Percentiles rank a stretch among this genome's conserved stretches.
These are phyloP conservation scores for Tenrec ecaudatus DNA, from an alignment of 2,113 vertebrate species.

Conservation along the genomic window DNA sequence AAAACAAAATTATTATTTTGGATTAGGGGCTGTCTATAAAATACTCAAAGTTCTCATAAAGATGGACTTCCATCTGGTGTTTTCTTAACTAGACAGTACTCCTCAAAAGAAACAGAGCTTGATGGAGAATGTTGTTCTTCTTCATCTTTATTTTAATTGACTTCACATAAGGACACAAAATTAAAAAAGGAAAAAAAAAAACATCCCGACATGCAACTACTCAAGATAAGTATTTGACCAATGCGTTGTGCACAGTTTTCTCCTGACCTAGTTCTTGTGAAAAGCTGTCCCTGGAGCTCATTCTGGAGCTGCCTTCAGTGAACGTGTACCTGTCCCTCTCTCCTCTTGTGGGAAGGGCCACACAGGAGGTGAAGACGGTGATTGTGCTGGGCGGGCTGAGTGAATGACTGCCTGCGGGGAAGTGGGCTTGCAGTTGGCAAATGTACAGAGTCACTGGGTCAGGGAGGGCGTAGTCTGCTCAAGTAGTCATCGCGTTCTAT, in stretches of 20 bases:
- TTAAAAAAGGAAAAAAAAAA: neutral
- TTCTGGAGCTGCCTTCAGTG: neutral
- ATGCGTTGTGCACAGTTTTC: neutral
- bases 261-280: constrained; percentile 15
- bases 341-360: neutral
- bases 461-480: neutral
- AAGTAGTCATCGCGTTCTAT: neutral
- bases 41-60: constrained; percentile 73
- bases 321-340: neutral
- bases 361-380: neutral
- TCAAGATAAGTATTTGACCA: constrained; percentile 52
- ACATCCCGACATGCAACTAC: neutral
- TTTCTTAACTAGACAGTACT: constrained; percentile 71
- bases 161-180: neutral
- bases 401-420: neutral
- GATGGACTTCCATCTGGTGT: constrained; percentile 66
- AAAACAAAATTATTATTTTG: constrained; percentile 62
- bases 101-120: constrained; percentile 69
- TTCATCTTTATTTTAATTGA: constrained; percentile 48
- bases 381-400: neutral
- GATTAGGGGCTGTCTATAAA: constrained; percentile 74
- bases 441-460: neutral
- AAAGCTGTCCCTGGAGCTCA: neutral
- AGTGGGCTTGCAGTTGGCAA: neutral
- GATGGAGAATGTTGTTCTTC: constrained; percentile 55